Conservation (phyloP, 2,797 vertebrate genomes). For the Paedocypris micromegethes region DNA sequence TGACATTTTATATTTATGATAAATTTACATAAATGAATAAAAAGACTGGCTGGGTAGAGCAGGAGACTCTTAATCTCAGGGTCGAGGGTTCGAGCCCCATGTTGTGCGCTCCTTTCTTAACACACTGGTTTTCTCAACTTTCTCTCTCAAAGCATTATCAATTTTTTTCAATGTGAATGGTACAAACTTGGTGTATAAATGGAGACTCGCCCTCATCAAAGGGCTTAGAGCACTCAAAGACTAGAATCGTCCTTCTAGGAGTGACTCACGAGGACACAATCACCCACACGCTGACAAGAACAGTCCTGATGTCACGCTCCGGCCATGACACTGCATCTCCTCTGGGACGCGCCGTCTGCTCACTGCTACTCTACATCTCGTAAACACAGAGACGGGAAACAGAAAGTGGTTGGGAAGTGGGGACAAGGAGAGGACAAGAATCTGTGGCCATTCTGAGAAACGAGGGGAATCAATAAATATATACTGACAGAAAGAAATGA, state of each 20-base stretch:
- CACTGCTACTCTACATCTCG: conserved; percentile 30
- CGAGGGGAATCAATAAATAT: conserved; percentile 3
- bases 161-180: no score
- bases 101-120: no score
- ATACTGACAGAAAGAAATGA: neutral
- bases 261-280: conserved; percentile 29
- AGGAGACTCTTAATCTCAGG: no score
- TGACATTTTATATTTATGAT: no score
- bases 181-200: no score
- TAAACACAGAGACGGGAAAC: conserved; percentile 24
- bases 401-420: conserved; percentile 16
- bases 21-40: no score
- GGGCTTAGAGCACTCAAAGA: neutral
- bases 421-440: conserved; percentile 1
- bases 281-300: conserved; percentile 41
- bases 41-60: no score
- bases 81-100: no score
- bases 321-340: conserved; percentile 46
- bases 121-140: no score
- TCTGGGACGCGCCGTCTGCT: conserved; percentile 46
- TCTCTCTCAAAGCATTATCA: no score
- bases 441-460: neutral
- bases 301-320: conserved; percentile 42
- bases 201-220: no score
- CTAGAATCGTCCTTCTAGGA: conserved; percentile 1